Evolutionary conservation across 2,113 vertebrate species (phyloP).

Genomic region (Aptenodytes patagonicus): DNA sequence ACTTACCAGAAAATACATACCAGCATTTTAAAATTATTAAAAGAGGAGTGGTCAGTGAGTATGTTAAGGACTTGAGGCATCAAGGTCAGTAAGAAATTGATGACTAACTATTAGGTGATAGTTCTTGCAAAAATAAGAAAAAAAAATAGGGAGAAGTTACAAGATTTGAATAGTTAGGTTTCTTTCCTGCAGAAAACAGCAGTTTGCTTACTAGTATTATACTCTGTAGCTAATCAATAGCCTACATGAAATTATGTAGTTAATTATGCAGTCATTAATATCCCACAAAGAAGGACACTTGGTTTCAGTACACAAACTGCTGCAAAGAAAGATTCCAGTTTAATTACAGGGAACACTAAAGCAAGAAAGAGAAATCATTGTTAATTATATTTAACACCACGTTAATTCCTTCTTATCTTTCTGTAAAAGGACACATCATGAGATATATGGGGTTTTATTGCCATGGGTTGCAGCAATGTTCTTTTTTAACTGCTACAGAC

Average conservation of each 20-base stretch:
- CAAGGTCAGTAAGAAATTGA: background rate
- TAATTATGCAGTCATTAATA: slow-evolving; percentile 13
- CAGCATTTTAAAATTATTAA: background rate
- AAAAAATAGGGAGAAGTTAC: background rate
- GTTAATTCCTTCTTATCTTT: background rate
- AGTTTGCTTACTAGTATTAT: background rate
- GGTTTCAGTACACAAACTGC: slow-evolving; percentile 17
- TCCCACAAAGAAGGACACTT: background rate
- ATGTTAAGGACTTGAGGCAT: background rate
- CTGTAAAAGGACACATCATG: background rate
- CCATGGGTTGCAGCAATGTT: background rate
- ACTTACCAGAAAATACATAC: background rate
- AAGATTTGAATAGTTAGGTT: background rate
- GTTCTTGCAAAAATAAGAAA: background rate
- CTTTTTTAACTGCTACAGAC: background rate
- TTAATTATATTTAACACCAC: background rate
- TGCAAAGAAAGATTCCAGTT: background rate
- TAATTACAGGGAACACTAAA: background rate
- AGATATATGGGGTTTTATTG: background rate
- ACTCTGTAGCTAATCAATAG: background rate
- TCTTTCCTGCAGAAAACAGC: background rate
- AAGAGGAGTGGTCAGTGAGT: background rate
- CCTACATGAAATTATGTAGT: background rate
- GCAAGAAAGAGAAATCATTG: background rate
- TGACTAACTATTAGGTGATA: background rate